These are phyloP conservation scores for Sebastes kiyomatsui DNA, from an alignment of 2,797 vertebrate genomes.

Conservation along the genomic window DNA sequence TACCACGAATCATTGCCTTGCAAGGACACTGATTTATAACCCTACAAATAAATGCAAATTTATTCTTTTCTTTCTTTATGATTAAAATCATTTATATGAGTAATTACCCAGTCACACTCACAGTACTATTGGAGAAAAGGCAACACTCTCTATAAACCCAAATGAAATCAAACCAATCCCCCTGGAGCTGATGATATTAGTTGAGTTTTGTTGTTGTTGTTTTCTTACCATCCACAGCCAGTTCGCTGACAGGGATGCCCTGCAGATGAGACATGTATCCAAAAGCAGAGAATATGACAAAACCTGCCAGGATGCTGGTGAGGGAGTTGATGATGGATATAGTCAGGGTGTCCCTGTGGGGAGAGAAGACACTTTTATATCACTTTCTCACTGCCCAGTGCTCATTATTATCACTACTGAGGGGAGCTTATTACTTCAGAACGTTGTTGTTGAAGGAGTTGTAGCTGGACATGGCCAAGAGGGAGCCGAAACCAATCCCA, in stretches of 20 bases:
- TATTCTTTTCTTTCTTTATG: neutral
- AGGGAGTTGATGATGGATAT: conserved; percentile 81
- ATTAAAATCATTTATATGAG: neutral
- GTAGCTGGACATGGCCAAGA: conserved; percentile 86
- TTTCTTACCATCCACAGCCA: conserved; percentile 84
- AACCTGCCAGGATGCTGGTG: conserved; percentile 84
- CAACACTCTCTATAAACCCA: neutral
- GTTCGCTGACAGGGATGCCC: conserved; percentile 70
- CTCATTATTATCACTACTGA: neutral
- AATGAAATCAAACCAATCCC: neutral
- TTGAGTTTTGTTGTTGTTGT: neutral
- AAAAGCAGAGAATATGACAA: conserved; percentile 86
- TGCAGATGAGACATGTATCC: conserved; percentile 85
- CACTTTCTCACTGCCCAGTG: neutral
- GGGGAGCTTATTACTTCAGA: conserved; percentile 73
- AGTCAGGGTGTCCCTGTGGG: conserved; percentile 79
- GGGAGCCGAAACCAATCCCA: conserved; percentile 83
- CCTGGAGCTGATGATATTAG: neutral
- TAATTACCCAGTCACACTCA: neutral
- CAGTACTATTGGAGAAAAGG: neutral
- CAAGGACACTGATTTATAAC: neutral
- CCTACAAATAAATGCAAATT: neutral
- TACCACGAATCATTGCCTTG: neutral
- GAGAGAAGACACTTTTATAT: conserved; percentile 4
- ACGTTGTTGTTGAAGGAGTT: conserved; percentile 85